These are phyloP conservation scores for Scolopax mira DNA, from an alignment of 2,113 vertebrate genomes.

Conservation along the genomic window DNA sequence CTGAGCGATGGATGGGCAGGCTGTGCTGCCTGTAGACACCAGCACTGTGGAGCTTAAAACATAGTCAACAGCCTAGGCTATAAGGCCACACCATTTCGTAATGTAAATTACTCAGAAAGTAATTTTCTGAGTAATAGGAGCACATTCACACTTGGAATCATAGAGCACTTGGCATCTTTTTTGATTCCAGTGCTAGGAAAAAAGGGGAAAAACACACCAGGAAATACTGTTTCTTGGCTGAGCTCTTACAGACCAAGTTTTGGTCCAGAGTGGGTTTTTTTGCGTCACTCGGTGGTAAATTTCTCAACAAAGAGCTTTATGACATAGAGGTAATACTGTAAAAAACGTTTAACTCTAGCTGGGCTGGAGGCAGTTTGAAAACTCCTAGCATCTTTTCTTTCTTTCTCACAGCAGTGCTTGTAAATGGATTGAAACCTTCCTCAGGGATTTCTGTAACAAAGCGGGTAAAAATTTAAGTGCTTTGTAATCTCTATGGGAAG, in stretches of 20 bases:
- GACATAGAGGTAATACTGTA: neutral
- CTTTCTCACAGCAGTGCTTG: neutral
- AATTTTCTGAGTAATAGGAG: neutral
- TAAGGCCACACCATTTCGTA: neutral
- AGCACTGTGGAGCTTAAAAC: accelerated
- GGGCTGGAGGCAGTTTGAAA: neutral
- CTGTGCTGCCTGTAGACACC: accelerated
- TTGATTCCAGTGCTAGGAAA: neutral
- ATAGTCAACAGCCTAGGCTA: neutral
- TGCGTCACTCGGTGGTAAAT: neutral
- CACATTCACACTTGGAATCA: neutral
- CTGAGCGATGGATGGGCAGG: neutral
- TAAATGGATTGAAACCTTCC: constrained; percentile 34
- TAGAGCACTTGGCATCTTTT: neutral
- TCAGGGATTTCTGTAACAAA: constrained; percentile 1
- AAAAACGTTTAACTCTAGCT: constrained; percentile 25
- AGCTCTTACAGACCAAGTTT: neutral
- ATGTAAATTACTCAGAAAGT: too few relatives aligned
- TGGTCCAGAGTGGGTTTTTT: neutral
- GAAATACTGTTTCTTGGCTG: neutral
- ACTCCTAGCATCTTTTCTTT: neutral
- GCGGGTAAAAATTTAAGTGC: constrained; percentile 42
- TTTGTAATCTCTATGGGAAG: constrained; percentile 35
- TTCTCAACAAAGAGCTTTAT: neutral
- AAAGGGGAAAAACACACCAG: neutral